Percentiles rank a stretch among this genome's conserved stretches.
These are phyloP conservation scores for Huso huso DNA, from an alignment of 2,797 vertebrate species.

Conservation along the genomic window DNA sequence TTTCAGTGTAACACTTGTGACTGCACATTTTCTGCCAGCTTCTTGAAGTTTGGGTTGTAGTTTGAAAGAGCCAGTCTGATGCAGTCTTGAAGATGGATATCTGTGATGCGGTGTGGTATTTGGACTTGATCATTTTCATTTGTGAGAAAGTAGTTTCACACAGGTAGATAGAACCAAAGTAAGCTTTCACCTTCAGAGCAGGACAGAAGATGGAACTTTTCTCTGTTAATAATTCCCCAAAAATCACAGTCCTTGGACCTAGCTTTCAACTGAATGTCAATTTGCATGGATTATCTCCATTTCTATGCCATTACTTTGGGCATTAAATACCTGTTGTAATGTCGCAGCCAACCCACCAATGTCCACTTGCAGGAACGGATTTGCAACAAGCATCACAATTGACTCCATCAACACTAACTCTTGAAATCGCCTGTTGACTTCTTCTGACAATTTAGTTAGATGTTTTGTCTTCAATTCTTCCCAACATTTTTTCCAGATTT, in stretches of 20 bases:
- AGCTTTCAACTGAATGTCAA: constrained; percentile 19
- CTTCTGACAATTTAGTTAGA: constrained; percentile 10
- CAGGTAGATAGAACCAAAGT: constrained; percentile 21
- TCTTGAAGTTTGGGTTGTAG: constrained; percentile 11
- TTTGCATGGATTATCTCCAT: constrained; percentile 16
- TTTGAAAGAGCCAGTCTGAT: constrained; percentile 12
- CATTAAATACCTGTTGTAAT: constrained; percentile 21
- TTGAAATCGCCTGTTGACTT: constrained; percentile 15
- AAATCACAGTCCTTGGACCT: constrained; percentile 22
- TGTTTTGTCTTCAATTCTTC: constrained; percentile 10
- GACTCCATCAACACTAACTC: constrained; percentile 16
- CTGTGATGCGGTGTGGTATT: constrained; percentile 16
- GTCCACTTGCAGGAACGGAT: constrained; percentile 13
- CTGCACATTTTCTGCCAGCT: constrained; percentile 9
- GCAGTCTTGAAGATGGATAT: constrained; percentile 21
- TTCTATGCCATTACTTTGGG: constrained; percentile 16
- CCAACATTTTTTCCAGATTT: constrained; percentile 19
- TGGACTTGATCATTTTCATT: constrained; percentile 31
- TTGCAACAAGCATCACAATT: constrained; percentile 17
- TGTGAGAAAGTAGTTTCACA: constrained; percentile 22
- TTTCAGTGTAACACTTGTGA: background rate
- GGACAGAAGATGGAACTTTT: constrained; percentile 18
- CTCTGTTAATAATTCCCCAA: constrained; percentile 21
- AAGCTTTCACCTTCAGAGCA: constrained; percentile 15
- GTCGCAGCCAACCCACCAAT: constrained; percentile 14